Evolutionary conservation across 2,888 invertebrate species (phyloP), one percentile per base, ranked within the genome.

Genomic region (Nomada lathburiana): DNA sequence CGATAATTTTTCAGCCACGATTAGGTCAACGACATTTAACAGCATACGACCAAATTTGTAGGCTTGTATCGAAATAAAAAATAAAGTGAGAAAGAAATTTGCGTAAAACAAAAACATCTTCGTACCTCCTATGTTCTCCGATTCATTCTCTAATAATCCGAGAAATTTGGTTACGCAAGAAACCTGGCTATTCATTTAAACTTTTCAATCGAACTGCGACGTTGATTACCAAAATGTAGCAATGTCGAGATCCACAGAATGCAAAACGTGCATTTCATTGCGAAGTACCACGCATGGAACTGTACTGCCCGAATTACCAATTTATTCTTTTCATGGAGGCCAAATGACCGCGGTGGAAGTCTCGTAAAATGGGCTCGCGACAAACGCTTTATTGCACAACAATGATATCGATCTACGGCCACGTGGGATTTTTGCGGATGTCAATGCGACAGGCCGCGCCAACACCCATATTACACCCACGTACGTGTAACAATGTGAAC

Each of bases 401-500:
- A 52, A 26, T 52, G 72, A 81, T 79, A 86, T 86, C 81, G 79
- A 85, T 80, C 63, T 70, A 59, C 20, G 69, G 47, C 50, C 72
- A 62, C 72, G 55, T 74, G 65, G 63, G 50, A 84, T 82, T 83
- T 86, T 86, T 80, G 71, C 64, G 62, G 64, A 85, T 74, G 62
- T 76, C 64, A 64, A 73, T 65, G 59, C 73, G 77, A 80, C 76
- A 78, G 76, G 76, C 72, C 63, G 29, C 69, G 60, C 69, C 82
- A 70, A 80, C 77, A 83, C 78, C 77, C 76, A 74, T 81, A 63
- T 75, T 63, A 74, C 80, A 78, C 71, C 68, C 70, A 79, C 76
- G 83, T 85, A 47, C 69, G 68, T 75, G 72, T 63, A 79, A 59
- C 74, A 74, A 83, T 67, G 69, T 59, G 65, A 52, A 69, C 52